A percentile compares a stretch with the other conserved stretches of the same genome.
phyloP scores from a whole-genome alignment of 2,113 vertebrate genomes.

The Laterallus jamaicensis region DNA sequence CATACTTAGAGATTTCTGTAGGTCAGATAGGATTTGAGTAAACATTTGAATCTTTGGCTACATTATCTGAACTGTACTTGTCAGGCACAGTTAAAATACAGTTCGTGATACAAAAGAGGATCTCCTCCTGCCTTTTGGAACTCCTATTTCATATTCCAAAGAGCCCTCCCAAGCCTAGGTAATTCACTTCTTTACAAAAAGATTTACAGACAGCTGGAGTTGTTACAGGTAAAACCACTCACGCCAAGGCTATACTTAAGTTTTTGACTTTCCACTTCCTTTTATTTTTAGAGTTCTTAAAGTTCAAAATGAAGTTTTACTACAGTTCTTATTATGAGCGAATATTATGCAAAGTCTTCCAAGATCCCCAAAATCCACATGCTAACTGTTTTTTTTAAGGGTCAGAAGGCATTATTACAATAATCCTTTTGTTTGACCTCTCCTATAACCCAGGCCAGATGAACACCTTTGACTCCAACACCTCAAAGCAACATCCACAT shows the following conservation, averaged over 20 bases:
- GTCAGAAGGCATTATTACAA: not conserved
- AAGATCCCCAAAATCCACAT: not conserved
- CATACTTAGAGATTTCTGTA: not conserved
- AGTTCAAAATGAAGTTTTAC: not conserved
- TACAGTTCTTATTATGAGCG: not conserved
- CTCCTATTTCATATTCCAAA: not conserved
- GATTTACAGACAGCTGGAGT: not conserved
- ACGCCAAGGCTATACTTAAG: not conserved
- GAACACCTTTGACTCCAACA: not conserved
- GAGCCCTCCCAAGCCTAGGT: not conserved
- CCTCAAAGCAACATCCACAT: not conserved
- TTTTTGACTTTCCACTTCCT: not conserved
- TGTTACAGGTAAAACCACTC: not conserved
- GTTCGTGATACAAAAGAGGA: not conserved
- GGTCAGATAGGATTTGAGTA: conserved; percentile 24
- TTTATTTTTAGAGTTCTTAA: not conserved
- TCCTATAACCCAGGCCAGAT: not conserved
- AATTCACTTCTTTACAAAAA: not conserved
- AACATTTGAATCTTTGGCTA: conserved; percentile 1
- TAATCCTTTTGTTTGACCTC: not conserved
- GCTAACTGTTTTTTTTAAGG: not conserved
- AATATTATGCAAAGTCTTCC: not conserved
- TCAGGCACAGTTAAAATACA: not conserved
- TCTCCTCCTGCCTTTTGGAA: not conserved
- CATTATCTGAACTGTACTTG: not conserved